A percentile compares a stretch with the other conserved stretches of the same genome.
These are phyloP conservation scores for Silurus meridionalis DNA, from an alignment of 2,113 vertebrate species.

Conservation along the genomic window DNA sequence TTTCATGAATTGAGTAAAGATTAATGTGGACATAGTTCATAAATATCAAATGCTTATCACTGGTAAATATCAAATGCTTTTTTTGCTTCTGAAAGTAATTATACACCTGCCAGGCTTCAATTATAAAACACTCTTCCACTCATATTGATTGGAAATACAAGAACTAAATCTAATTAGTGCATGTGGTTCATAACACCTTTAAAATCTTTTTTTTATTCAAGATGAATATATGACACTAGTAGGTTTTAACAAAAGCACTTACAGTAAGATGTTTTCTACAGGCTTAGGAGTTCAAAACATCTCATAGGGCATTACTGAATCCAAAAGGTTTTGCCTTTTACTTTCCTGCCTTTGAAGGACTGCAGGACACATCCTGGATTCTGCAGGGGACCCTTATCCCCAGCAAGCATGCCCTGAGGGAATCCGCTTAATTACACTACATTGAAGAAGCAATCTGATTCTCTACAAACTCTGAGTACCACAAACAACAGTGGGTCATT, in stretches of 20 bases:
- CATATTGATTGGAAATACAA: not conserved
- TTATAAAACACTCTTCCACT: not conserved
- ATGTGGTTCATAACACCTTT: not conserved
- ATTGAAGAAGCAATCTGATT: constrained; percentile 51
- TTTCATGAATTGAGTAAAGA: not conserved
- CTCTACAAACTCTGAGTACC: constrained; percentile 21
- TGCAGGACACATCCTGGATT: constrained; percentile 44
- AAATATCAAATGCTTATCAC: not conserved
- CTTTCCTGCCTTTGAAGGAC: constrained; percentile 34
- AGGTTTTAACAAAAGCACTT: not conserved
- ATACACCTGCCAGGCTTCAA: not conserved
- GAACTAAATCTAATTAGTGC: not conserved
- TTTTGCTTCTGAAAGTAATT: not conserved
- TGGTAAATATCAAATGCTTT: not conserved
- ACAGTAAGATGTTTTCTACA: not conserved
- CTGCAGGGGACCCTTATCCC: constrained; percentile 59
- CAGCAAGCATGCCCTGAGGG: constrained; percentile 63
- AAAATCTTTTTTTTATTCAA: not conserved
- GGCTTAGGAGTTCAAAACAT: constrained; percentile 22
- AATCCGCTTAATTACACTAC: constrained; percentile 66
- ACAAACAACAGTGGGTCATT: constrained; percentile 6
- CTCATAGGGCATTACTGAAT: constrained; percentile 15
- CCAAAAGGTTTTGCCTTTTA: constrained; percentile 11
- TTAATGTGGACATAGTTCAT: not conserved
- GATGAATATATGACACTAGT: not conserved